These are phyloP conservation scores for Stratiomys singularior DNA, from an alignment of 2,888 invertebrate genomes.

Conservation along the genomic window DNA sequence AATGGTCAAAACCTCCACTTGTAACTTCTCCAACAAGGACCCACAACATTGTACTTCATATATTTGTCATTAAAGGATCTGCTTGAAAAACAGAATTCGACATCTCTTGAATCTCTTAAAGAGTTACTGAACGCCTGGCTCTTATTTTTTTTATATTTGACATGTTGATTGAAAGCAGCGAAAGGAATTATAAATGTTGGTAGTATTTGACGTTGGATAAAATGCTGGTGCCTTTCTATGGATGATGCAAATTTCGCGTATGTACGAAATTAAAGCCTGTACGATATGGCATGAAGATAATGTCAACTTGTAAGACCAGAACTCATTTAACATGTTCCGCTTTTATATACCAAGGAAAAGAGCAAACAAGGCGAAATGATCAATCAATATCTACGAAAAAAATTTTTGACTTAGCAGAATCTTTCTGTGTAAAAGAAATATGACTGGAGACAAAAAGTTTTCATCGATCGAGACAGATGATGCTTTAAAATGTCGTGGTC, in stretches of 20 bases:
- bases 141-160: too few species aligned
- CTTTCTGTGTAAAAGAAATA: conserved; percentile 4
- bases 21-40: too few species aligned
- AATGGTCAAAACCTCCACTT: too few species aligned
- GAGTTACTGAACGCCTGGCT: too few species aligned
- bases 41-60: too few species aligned
- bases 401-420: neutral
- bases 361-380: conserved; percentile 25
- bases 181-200: too few species aligned
- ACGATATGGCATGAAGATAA: conserved; percentile 17
- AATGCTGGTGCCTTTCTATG: too few species aligned
- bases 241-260: conserved; percentile 16
- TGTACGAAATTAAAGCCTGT: neutral
- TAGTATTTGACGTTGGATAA: too few species aligned
- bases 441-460: conserved; percentile 19
- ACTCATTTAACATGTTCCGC: conserved; percentile 1
- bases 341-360: conserved; percentile 11
- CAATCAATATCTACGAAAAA: conserved; percentile 9
- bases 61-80: too few species aligned
- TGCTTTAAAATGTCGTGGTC: conserved; percentile 20
- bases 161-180: too few species aligned
- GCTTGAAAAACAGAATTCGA: too few species aligned
- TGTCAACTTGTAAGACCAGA: neutral
- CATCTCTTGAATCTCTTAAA: too few species aligned
- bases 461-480: neutral